Percentiles rank a stretch among this genome's conserved stretches.
These are phyloP conservation scores for Meda fulgida DNA, from an alignment of 2,797 vertebrate species.

Conservation along the genomic window DNA sequence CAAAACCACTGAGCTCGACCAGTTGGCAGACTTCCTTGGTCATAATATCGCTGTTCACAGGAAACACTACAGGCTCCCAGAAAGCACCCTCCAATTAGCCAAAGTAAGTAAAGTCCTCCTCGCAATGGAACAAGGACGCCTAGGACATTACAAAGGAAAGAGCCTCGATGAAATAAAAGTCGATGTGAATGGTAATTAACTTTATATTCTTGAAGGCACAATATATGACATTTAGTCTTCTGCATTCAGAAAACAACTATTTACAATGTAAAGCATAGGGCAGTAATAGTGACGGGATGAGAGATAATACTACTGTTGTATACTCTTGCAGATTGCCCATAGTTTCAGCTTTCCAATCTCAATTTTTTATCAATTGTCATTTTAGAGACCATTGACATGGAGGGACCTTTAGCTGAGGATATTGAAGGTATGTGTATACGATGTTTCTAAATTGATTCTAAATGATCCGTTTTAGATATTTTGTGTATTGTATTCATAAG, in stretches of 20 bases:
- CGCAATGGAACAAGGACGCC: slow-evolving; percentile 46
- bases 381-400: slow-evolving; percentile 48
- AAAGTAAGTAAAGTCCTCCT: slow-evolving; percentile 57
- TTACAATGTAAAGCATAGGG: too few relatives aligned
- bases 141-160: slow-evolving; percentile 52
- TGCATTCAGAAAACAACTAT: too few relatives aligned
- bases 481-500: background rate
- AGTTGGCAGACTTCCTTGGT: slow-evolving; percentile 40
- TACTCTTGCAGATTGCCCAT: too few relatives aligned
- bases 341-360: too few relatives aligned
- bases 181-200: slow-evolving; percentile 37
- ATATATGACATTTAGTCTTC: too few relatives aligned
- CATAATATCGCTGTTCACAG: slow-evolving; percentile 26
- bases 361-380: slow-evolving; percentile 14
- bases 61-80: slow-evolving; percentile 41
- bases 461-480: background rate
- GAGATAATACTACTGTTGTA: too few relatives aligned
- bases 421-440: slow-evolving; percentile 30
- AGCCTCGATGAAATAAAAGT: slow-evolving; percentile 55
- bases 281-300: too few relatives aligned
- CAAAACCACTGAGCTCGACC: slow-evolving; percentile 36
- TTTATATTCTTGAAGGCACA: slow-evolving; percentile 9
- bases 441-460: background rate
- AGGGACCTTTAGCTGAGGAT: background rate
- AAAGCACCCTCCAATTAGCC: slow-evolving; percentile 32